Conservation (phyloP, 1,140 invertebrate species). For the Scylla paramamosain region DNA sequence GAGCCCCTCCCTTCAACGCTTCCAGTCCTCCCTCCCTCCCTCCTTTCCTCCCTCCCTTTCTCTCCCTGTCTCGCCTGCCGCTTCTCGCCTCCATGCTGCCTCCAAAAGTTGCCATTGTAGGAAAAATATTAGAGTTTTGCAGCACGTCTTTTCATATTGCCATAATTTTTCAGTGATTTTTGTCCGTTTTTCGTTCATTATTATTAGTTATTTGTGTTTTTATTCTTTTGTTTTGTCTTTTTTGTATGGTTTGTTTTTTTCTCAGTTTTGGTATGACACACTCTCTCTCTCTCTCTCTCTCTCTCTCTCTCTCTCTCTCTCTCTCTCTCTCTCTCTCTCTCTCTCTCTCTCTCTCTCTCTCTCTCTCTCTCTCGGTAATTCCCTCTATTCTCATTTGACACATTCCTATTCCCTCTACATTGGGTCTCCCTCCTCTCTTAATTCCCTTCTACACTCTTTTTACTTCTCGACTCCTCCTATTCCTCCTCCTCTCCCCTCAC, state of each 20-base stretch:
- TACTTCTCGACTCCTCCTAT: background rate
- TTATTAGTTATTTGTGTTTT: background rate
- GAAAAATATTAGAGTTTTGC: background rate
- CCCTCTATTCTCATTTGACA: constrained; percentile 9
- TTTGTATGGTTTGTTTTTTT: too few relatives aligned
- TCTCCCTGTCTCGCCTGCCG: background rate
- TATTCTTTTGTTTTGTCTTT: too few relatives aligned
- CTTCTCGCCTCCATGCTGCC: background rate
- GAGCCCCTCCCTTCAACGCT: background rate
- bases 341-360: constrained; percentile 20
- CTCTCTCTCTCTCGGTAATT: background rate
- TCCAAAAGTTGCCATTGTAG: background rate
- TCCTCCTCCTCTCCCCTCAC: background rate
- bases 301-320: constrained; percentile 3
- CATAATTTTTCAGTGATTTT: background rate
- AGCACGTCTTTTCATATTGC: too few relatives aligned
- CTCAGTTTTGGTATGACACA: too few relatives aligned
- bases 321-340: constrained; percentile 20
- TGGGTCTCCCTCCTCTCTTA: background rate
- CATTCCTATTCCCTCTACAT: background rate
- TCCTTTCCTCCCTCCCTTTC: background rate
- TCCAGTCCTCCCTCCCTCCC: background rate
- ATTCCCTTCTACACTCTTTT: constrained; percentile 25
- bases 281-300: constrained; percentile 3
- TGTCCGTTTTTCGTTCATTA: background rate